Evolutionary conservation across 2,888 invertebrate species (phyloP).

Genomic region (Eristalis intricaria): DNA sequence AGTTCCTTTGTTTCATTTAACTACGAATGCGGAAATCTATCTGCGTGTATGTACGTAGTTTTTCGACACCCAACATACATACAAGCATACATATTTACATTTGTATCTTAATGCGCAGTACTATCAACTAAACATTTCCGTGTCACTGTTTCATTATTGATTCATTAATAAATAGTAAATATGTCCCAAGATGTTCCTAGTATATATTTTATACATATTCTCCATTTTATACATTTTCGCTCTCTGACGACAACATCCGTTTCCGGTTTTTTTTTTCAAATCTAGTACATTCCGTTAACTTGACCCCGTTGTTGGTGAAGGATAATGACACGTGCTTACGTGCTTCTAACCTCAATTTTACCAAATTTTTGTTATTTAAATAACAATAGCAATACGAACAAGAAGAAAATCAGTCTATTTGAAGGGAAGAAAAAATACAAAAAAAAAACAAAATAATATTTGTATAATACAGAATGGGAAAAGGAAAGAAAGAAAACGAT

Average conservation of each 20-base stretch:
- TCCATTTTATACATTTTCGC: conserved; percentile 22
- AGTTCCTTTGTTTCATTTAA: conserved; percentile 25
- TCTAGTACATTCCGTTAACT: conserved; percentile 31
- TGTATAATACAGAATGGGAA: not conserved
- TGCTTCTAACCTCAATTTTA: conserved; percentile 53
- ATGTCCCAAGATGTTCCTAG: not conserved
- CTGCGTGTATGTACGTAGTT: not conserved
- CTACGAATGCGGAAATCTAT: conserved; percentile 24
- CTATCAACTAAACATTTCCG: conserved; percentile 48
- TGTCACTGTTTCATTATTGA: conserved; percentile 50
- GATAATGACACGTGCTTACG: conserved; percentile 38
- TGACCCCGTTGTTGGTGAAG: not conserved
- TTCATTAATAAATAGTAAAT: conserved; percentile 27
- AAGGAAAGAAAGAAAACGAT: not conserved
- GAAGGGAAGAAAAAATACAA: not conserved
- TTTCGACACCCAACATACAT: conserved; percentile 5
- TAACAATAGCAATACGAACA: conserved; percentile 24
- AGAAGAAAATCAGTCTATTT: not conserved
- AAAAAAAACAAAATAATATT: not conserved
- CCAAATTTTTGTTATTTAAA: conserved; percentile 35
- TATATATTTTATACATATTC: not conserved
- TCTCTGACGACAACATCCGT: conserved; percentile 27
- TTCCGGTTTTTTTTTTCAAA: conserved; percentile 53
- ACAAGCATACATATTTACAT: not conserved
- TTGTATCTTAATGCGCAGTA: conserved; percentile 32